Evolutionary conservation across 1,140 invertebrate species (phyloP), one percentile per base, ranked within the genome.

Genomic region (Paramacrobiotus metropolitanus): DNA sequence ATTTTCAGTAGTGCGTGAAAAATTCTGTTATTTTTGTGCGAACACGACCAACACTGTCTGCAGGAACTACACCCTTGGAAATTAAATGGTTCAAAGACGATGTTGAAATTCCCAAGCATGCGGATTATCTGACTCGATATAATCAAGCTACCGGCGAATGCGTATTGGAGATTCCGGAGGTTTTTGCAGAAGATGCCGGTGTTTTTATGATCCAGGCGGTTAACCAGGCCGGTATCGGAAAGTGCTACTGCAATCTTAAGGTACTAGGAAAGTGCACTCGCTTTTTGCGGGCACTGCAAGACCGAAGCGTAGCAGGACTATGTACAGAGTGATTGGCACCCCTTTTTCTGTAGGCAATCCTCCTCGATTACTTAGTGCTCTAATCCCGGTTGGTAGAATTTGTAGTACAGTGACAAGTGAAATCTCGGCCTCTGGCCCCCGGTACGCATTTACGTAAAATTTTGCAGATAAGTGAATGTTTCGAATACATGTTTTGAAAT

Each of bases 231-330:
- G 85, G 85, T n/a, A 83, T 86, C 65, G 83, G 82, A 0, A 85
- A 85, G 68, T 84, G 83, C 66, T 84, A 86, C 63, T 82, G 83
- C 0, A 81, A 84, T 65, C 67, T 87, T 1, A 84, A 83, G 44
- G 82, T 85, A 0, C n/a, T n/a, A n/a, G n/a, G n/a, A n/a, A n/a
- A n/a, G n/a, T n/a, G n/a, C n/a, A n/a, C n/a, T n/a, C n/a, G n/a
- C n/a, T n/a, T n/a, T n/a, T n/a, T n/a, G n/a, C n/a, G n/a, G n/a
- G n/a, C n/a, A n/a, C n/a, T n/a, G n/a, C n/a, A n/a, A n/a, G n/a
- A n/a, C n/a, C n/a, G n/a, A n/a, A n/a, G n/a, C n/a, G n/a, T n/a
- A n/a, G n/a, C n/a, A n/a, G n/a, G n/a, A n/a, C n/a, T n/a, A n/a
- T n/a, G n/a, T n/a, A n/a, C n/a, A n/a, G n/a, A n/a, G n/a, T n/a